Evolutionary conservation across 2,113 vertebrate species (phyloP).

Genomic region (Ptilorrhoa leucosticta): DNA sequence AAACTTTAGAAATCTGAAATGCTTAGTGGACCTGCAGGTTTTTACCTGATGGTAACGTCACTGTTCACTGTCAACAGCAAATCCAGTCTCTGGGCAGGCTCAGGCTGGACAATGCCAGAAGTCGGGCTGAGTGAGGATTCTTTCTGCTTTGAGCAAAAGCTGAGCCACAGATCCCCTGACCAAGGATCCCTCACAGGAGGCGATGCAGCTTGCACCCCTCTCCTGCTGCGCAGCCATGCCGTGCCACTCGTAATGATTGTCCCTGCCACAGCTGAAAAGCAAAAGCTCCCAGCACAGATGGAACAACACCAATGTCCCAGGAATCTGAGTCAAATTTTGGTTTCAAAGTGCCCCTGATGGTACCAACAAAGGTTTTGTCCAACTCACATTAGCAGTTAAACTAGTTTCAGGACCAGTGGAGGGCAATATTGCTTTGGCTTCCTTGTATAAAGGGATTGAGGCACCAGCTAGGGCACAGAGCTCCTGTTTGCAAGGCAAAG

Average conservation of each 20-base stretch:
- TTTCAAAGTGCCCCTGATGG: conserved; percentile 19
- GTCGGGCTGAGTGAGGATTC: background rate
- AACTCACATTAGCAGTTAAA: conserved; percentile 36
- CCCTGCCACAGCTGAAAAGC: background rate
- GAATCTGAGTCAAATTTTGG: background rate
- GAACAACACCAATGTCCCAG: background rate
- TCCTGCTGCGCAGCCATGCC: accelerated
- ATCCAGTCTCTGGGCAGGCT: background rate
- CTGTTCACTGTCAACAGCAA: background rate
- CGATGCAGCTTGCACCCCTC: background rate
- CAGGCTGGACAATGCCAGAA: background rate
- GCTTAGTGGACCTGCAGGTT: background rate
- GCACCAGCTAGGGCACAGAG: background rate
- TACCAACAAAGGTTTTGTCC: background rate
- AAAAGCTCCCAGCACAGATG: background rate
- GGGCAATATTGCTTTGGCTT: conserved; percentile 62
- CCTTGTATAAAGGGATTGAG: background rate
- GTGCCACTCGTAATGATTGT: accelerated
- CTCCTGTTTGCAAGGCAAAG: background rate
- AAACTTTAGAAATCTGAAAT: background rate
- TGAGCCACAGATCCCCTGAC: background rate
- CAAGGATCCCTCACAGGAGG: background rate
- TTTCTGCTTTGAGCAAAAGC: background rate
- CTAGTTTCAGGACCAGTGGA: conserved; percentile 56
- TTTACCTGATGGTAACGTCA: background rate